Conservation (phyloP, 1,140 invertebrate genomes). For the Potamilus streckersoni region DNA sequence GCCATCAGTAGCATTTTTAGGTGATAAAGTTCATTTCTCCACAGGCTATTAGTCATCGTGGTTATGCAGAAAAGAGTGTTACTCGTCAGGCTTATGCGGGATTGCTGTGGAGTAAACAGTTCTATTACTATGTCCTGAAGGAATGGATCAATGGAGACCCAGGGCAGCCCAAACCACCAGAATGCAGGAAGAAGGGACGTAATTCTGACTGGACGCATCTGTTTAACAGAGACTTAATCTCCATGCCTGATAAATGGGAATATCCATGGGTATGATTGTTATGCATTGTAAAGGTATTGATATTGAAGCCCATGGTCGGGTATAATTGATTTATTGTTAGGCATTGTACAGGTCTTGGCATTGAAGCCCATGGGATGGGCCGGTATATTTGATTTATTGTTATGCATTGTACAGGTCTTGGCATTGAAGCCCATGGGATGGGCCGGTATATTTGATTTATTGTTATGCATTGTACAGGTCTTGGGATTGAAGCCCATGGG, state of each 20-base stretch:
- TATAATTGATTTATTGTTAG: no score
- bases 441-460: no score
- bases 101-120: constrained; percentile 69
- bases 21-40: not conserved
- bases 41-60: constrained; percentile 49
- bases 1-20: no score
- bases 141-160: constrained; percentile 64
- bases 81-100: constrained; percentile 67
- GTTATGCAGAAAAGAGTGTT: constrained; percentile 47
- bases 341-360: no score
- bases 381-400: no score
- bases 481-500: no score
- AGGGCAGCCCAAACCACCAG: constrained; percentile 54
- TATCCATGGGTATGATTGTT: constrained; percentile 67
- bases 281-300: no score
- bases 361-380: no score
- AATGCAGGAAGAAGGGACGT: constrained; percentile 36
- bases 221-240: constrained; percentile 67
- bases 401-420: no score
- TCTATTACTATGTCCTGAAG: constrained; percentile 66
- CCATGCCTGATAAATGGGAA: constrained; percentile 71
- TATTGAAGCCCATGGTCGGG: no score
- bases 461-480: no score
- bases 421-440: no score
- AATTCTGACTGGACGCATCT: constrained; percentile 67